These are phyloP conservation scores for Punctoribates punctum DNA, from an alignment of 2,888 invertebrate genomes.

Conservation along the genomic window DNA sequence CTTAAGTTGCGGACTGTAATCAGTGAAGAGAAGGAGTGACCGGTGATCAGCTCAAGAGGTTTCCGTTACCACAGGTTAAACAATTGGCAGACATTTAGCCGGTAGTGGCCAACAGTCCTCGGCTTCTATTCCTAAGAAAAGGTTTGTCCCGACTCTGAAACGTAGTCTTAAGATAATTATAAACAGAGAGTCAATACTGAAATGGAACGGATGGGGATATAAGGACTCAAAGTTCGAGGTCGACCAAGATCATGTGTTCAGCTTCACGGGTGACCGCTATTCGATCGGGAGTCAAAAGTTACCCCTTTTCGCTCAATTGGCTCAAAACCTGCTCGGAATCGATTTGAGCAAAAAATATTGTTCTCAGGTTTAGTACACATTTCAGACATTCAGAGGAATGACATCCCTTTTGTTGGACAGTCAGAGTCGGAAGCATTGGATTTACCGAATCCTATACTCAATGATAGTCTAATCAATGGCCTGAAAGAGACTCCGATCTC, in stretches of 20 bases:
- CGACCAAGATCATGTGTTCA: constrained; percentile 61
- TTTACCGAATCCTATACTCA: constrained; percentile 66
- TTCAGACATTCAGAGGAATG: too few species aligned
- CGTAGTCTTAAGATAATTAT: constrained; percentile 52
- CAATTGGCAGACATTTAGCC: constrained; percentile 1
- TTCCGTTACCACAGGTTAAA: too few species aligned
- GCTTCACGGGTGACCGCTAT: constrained; percentile 85
- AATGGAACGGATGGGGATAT: constrained; percentile 99
- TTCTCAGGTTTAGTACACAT: constrained; percentile 4
- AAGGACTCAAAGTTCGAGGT: constrained; percentile 81
- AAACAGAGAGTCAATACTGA: constrained; percentile 77
- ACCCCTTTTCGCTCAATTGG: constrained; percentile 78
- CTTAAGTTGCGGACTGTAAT: too few species aligned
- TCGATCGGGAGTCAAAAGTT: constrained; percentile 68
- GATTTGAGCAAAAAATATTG: constrained; percentile 55
- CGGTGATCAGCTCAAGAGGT: too few species aligned
- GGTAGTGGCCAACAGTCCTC: neutral
- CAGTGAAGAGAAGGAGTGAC: too few species aligned
- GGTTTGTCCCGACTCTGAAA: neutral
- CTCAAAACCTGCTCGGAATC: constrained; percentile 67
- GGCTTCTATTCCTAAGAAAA: constrained; percentile 1
- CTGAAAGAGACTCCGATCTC: constrained; percentile 60
- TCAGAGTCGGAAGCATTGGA: constrained; percentile 53
- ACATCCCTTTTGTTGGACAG: constrained; percentile 44
- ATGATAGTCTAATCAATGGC: constrained; percentile 61